Conservation (phyloP, 2,113 vertebrate species). For the Tragulus kanchil region DNA sequence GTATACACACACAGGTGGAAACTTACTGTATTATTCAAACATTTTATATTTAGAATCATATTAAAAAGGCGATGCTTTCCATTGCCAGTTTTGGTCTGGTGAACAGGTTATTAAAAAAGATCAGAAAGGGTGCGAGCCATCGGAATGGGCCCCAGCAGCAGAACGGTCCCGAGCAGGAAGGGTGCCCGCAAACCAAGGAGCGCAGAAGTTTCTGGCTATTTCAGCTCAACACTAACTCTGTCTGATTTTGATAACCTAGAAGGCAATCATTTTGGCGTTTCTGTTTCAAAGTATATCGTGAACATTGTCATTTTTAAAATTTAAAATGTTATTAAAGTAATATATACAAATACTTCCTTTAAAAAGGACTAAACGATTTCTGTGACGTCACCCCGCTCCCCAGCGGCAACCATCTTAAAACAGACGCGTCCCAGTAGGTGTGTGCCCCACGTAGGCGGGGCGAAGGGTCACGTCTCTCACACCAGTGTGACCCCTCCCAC, state of each 20-base stretch:
- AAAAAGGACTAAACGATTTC: background rate
- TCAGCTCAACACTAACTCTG: background rate
- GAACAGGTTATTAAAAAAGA: background rate
- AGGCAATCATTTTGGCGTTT: background rate
- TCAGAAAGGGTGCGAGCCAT: too few relatives aligned
- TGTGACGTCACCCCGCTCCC: background rate
- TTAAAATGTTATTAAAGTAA: background rate
- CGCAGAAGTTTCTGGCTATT: too few relatives aligned
- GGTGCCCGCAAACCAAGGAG: background rate
- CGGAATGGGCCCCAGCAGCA: fast-evolving
- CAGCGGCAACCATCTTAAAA: background rate
- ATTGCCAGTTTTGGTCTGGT: background rate
- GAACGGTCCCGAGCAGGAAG: background rate
- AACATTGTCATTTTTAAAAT: background rate
- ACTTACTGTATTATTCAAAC: background rate
- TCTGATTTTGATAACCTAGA: background rate
- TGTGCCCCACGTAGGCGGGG: background rate
- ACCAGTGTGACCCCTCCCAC: background rate
- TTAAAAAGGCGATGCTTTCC: background rate
- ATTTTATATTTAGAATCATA: background rate
- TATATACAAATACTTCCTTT: background rate
- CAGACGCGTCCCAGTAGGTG: too few relatives aligned
- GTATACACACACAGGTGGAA: background rate
- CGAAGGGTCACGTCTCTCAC: too few relatives aligned
- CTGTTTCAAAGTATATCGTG: background rate